A percentile compares a stretch with the other conserved stretches of the same genome.
Conservation (phyloP, 2,113 vertebrate species). For the Macaca fascicularis region T2T-MFA8v1.1 NC_088377.1:5719001-5719500, state of each 20-base stretch:
- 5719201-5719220: background rate
- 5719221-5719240: background rate
- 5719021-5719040: background rate
- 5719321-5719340: rapidly evolving
- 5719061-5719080: background rate
- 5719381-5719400: too few species aligned
- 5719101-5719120: too few species aligned
- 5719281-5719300: background rate
- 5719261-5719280: background rate
- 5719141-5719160: background rate
- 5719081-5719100: background rate
- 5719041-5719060: background rate
- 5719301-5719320: background rate
- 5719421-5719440: background rate
- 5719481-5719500: background rate
- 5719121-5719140: background rate
- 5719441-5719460: background rate
- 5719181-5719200: background rate
- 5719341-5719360: background rate
- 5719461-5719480: background rate
- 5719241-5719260: background rate
- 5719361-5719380: background rate
- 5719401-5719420: background rate
- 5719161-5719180: background rate
- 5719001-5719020: background rate